These are phyloP conservation scores for Eira barbara DNA, from an alignment of 2,113 vertebrate genomes.

Conservation along the genomic window DNA sequence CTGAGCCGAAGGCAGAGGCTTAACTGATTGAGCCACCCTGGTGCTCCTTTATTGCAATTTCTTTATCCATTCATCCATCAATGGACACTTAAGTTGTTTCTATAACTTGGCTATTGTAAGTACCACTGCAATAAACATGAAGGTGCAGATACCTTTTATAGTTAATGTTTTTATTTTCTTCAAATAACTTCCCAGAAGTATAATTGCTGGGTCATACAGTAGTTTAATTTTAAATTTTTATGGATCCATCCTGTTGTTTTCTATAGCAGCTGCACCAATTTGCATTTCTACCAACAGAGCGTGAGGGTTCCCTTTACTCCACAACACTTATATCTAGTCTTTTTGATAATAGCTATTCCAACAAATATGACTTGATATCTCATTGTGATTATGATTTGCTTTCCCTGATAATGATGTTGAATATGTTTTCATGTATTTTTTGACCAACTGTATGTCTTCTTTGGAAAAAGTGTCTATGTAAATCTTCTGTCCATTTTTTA, in stretches of 20 bases:
- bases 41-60: background rate
- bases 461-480: background rate
- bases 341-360: background rate
- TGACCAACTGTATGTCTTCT: background rate
- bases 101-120: background rate
- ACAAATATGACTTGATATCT: background rate
- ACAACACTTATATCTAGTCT: background rate
- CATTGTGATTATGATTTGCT: background rate
- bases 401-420: background rate
- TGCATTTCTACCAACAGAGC: background rate
- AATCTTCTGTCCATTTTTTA: background rate
- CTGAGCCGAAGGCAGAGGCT: too few relatives aligned
- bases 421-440: background rate
- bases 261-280: background rate
- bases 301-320: background rate
- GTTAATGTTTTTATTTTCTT: background rate
- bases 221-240: background rate
- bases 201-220: background rate
- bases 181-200: background rate
- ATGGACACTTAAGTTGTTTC: background rate
- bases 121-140: background rate
- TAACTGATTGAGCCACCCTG: too few relatives aligned
- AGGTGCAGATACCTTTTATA: background rate
- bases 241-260: background rate
- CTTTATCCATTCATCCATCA: background rate